Conservation (phyloP, 2,797 vertebrate species). For the Rhodeus uyekii region DNA sequence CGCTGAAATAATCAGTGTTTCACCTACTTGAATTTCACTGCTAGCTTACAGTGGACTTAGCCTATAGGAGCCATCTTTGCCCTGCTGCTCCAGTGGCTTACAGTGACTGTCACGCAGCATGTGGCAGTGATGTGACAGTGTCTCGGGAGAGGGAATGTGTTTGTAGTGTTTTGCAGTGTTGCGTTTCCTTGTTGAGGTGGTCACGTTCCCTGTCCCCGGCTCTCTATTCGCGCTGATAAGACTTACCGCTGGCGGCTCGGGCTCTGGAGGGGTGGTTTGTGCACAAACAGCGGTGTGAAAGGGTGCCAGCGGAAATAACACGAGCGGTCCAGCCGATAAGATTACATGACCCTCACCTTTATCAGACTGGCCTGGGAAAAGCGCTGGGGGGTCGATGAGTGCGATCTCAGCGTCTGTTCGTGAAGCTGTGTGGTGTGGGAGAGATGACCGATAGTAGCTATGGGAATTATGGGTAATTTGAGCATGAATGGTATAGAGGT, state of each 20-base stretch:
- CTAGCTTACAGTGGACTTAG: not conserved
- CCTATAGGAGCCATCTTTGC: not conserved
- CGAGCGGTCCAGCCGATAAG: constrained; percentile 65
- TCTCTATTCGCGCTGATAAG: constrained; percentile 62
- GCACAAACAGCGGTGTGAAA: constrained; percentile 64
- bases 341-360: constrained; percentile 55
- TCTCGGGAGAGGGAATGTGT: constrained; percentile 19
- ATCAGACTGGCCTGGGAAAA: constrained; percentile 51
- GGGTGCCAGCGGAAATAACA: constrained; percentile 72
- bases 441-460: constrained; percentile 19
- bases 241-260: constrained; percentile 32
- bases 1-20: not conserved
- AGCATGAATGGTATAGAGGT: not conserved
- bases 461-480: constrained; percentile 16
- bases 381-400: constrained; percentile 4
- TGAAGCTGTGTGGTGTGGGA: constrained; percentile 19
- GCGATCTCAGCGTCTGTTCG: constrained; percentile 41
- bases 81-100: not conserved
- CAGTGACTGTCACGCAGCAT: not conserved
- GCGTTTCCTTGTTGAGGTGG: constrained; percentile 38
- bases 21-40: constrained; percentile 11
- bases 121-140: constrained; percentile 22
- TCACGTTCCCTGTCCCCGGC: constrained; percentile 54
- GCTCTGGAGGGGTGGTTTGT: constrained; percentile 59
- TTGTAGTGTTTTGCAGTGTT: constrained; percentile 30